phyloP scores from a whole-genome alignment of 2,888 invertebrate genomes.

The Agrochola macilenta region DNA sequence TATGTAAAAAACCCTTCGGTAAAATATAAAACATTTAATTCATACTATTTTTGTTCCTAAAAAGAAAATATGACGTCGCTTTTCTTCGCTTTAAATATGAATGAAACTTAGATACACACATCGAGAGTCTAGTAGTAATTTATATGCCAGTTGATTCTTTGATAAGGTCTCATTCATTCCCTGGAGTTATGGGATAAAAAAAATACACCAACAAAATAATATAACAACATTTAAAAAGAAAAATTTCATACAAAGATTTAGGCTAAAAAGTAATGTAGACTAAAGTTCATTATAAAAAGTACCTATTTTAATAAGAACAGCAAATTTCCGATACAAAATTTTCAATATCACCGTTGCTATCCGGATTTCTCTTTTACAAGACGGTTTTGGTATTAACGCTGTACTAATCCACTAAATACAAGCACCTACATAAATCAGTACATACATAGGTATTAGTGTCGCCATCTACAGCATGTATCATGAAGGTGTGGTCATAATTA shows the following conservation, averaged over 20 bases:
- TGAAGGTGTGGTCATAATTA: background rate
- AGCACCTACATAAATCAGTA: background rate
- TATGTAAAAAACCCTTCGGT: too few species aligned
- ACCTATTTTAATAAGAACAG: constrained; percentile 4
- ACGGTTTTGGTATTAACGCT: constrained; percentile 4
- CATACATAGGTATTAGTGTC: background rate
- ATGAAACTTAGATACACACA: too few species aligned
- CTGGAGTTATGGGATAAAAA: too few species aligned
- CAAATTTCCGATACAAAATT: background rate
- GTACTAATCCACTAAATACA: constrained; percentile 18
- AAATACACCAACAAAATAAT: too few species aligned
- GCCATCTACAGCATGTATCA: background rate
- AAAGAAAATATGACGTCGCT: too few species aligned
- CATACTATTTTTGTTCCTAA: too few species aligned
- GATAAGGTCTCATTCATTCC: too few species aligned
- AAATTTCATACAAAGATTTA: background rate
- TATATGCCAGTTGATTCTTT: too few species aligned
- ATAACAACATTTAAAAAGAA: background rate
- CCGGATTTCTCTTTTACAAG: constrained; percentile 3
- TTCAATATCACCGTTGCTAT: background rate
- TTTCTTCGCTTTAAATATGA: too few species aligned
- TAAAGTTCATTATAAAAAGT: background rate
- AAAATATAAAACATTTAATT: too few species aligned
- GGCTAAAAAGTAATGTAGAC: too few species aligned
- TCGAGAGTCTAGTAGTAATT: too few species aligned